These are phyloP conservation scores for Sebastes flavidus DNA, from an alignment of 2,797 vertebrate species.

Conservation along the genomic window DNA sequence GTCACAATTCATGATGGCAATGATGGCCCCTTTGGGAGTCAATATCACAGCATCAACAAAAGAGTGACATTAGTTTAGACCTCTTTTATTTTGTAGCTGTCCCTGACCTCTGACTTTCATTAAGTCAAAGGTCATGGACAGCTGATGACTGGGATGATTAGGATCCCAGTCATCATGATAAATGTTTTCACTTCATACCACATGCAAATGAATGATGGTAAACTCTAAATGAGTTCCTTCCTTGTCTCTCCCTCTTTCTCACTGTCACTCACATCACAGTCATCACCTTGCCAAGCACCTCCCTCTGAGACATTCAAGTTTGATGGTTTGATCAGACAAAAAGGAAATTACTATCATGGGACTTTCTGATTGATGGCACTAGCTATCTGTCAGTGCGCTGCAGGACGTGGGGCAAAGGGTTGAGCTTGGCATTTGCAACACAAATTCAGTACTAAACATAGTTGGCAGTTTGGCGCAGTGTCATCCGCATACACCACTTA, in stretches of 20 bases:
- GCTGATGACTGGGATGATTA: not conserved
- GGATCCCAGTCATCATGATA: too few species aligned
- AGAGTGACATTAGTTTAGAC: not conserved
- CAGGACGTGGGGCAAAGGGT: conserved; percentile 14
- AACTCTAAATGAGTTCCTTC: not conserved
- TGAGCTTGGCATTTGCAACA: conserved; percentile 23
- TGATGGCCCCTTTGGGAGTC: not conserved
- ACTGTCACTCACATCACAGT: conserved; percentile 43
- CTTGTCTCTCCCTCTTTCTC: not conserved
- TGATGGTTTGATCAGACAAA: conserved; percentile 70
- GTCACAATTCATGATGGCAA: not conserved
- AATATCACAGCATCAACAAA: conserved; percentile 2
- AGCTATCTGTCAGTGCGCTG: conserved; percentile 32
- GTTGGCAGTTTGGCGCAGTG: conserved; percentile 6
- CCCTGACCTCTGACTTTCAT: not conserved
- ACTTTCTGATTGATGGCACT: conserved; percentile 59
- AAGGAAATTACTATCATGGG: conserved; percentile 67
- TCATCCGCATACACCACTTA: not conserved
- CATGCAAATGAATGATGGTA: not conserved
- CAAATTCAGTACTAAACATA: conserved; percentile 34
- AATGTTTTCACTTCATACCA: not conserved
- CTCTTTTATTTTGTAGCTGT: not conserved
- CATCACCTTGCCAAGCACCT: conserved; percentile 66
- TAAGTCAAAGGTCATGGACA: not conserved
- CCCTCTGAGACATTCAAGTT: conserved; percentile 67